Evolutionary conservation across 2,888 invertebrate genomes (phyloP).

Genomic region (Tubulanus polymorphus): DNA sequence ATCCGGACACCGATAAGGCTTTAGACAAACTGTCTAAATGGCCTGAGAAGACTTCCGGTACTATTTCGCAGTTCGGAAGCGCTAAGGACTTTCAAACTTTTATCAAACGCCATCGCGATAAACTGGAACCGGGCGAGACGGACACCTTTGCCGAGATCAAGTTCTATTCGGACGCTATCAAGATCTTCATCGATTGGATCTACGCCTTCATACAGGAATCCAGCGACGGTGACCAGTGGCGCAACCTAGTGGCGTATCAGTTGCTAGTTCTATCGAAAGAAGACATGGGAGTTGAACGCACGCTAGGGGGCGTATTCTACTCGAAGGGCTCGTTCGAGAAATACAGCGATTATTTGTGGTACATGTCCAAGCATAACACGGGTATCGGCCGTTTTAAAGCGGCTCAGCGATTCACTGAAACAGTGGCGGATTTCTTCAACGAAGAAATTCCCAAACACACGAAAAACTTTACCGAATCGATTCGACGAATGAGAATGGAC

Average conservation of each 20-base stretch:
- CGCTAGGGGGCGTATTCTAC: conserved; percentile 7
- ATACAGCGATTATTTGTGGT: conserved; percentile 5
- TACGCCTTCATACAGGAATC: conserved; percentile 6
- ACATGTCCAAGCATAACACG: not conserved
- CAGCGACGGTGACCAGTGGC: conserved; percentile 16
- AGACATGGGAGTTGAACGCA: conserved; percentile 7
- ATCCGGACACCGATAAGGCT: conserved; percentile 33
- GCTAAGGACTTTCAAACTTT: conserved; percentile 1
- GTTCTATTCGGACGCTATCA: conserved; percentile 3
- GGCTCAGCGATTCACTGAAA: not conserved
- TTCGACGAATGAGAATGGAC: not conserved
- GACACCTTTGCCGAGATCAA: not conserved
- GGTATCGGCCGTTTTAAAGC: conserved; percentile 1
- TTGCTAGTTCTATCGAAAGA: conserved; percentile 2
- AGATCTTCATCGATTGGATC: conserved; percentile 5
- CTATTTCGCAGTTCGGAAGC: not conserved
- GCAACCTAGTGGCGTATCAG: conserved; percentile 3
- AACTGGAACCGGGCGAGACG: not conserved
- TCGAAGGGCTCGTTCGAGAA: not conserved
- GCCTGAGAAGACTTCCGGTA: not conserved
- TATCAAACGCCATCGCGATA: not conserved
- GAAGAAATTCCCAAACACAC: not conserved
- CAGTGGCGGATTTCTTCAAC: not conserved
- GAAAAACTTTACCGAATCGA: not conserved
- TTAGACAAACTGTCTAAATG: conserved; percentile 26